Base-by-base conservation (phyloP, 2,113 vertebrate species). In the Macquaria australasica region DNA sequence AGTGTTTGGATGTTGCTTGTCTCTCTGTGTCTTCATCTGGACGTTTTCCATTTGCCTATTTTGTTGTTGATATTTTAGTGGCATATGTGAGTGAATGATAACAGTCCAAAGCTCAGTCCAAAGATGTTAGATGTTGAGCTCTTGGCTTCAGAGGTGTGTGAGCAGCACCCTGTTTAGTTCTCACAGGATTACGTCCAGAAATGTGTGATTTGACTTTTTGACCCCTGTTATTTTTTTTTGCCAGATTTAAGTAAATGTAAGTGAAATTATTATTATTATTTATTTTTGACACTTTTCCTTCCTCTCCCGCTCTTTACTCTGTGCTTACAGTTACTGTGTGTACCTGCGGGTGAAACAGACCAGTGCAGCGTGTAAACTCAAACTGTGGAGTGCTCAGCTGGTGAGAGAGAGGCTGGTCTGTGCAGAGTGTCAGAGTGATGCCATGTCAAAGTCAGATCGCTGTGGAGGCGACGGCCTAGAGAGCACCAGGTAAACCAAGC, bases 311-410 rank as follows among this genome's bases (percentile, higher is more conserved):
- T 51, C 16, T 34, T 39, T 51, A 2, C 11, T 58, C 58, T 84
- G 16, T 59, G 59, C 10, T 73, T 87, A 51, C 92, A 97, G 96
- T 84, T 97, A 95, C 90, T 97, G 96, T n/a, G 91, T 96, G 85
- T 95, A 95, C 89, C 95, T 97, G 91, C 93, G 95, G 37, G 83
- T 97, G 87, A 95, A 94, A 34, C 96, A 94, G 94, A 94, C 95
- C 56, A 95, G 95, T 1, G 37, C 83, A 0, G 95, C 73, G 0
- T 97, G 97, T 82, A 94, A 58, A 0, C 83, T 95, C 81, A 95
- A 74, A 14, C 70, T 93, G 64, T 97, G 97, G 97, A 97, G 95
- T 16, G 91, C 93, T 70, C 91, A 81, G 41, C 91, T 97, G 87
- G 92, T 93, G 34, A 89, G 56, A 64, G 96, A 97, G 82, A 84